Base-by-base conservation (phyloP, 2,888 invertebrate species). In the Polyommatus icarus region DNA sequence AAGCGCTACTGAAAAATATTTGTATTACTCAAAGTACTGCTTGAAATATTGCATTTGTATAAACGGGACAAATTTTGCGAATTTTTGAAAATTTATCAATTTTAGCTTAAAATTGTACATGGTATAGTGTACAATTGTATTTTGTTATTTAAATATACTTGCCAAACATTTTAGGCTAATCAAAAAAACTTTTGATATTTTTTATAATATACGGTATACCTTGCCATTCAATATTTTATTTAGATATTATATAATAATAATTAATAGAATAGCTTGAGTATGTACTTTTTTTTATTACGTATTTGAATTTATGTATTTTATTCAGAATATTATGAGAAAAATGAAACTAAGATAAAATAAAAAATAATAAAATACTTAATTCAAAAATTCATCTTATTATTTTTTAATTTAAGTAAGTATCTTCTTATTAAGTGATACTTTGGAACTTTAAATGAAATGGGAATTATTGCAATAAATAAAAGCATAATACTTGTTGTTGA, bases 11-110 rank as follows among this genome's bases (percentile, higher is more conserved):
- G n/a, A 75, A 29, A 54, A 50, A 75, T 29, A 75, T 24, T 54
- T 75, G 54, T 75, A 54, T 54, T 54, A 75, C 18, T 18, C 32
- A 50, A 46, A 75, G 75, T 75, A 75, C 75, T 75, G 75, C 67
- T 67, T 29, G 6, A 67, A 29, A 32, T 32, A 32, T 18, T 67
- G 67, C 29, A 67, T 67, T 61, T 29, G 12, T 67, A 67, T 67
- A 29, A 24, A 67, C 29, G 5, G 15, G 32, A 67, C 29, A 29
- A 67, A 67, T 67, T 67, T 32, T 67, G 29, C 67, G 15, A 67
- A 29, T 67, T 67, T 67, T 32, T 67, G 1, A 32, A 67, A 67
- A 32, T 29, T 67, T 29, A 29, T 32, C 29, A 67, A 29, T 67
- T 15, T 32, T 67, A 29, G 32, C 67, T 67, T 67, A 67, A 67